phyloP scores from a whole-genome alignment of 2,888 invertebrate genomes.

The Pogonocherus hispidulus region DNA sequence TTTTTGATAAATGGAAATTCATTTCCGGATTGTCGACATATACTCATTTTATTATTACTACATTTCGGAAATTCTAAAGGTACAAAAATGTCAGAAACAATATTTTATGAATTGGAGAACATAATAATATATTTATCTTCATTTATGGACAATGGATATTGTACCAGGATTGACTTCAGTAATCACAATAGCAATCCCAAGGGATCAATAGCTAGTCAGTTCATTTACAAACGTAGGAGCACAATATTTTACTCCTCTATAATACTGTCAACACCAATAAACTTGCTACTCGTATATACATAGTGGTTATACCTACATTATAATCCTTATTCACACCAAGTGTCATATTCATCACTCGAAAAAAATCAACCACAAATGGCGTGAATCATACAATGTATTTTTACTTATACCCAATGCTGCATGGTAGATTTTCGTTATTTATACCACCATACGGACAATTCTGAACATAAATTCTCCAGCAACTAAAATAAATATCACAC shows the following conservation, averaged over 20 bases:
- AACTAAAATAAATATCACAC: constrained; percentile 5
- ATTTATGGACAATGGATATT: no score
- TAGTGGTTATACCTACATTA: constrained; percentile 14
- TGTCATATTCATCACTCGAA: constrained; percentile 16
- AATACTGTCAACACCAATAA: constrained; percentile 37
- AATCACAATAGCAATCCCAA: not conserved
- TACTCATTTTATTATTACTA: no score
- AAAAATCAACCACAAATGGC: constrained; percentile 19
- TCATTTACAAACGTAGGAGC: constrained; percentile 18
- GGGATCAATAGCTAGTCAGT: constrained; percentile 1
- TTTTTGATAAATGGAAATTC: no score
- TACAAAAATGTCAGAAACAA: no score
- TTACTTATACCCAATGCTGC: not conserved
- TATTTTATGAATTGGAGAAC: no score
- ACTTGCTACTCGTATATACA: constrained; percentile 22
- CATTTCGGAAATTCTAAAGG: no score
- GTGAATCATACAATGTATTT: constrained; percentile 19
- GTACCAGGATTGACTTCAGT: no score
- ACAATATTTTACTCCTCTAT: constrained; percentile 29
- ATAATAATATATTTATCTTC: no score
- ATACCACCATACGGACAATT: constrained; percentile 20
- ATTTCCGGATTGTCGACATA: no score
- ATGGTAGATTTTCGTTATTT: constrained; percentile 22
- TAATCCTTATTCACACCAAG: constrained; percentile 7
- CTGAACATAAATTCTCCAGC: constrained; percentile 18